These are phyloP conservation scores for Tetranychus truncatus DNA, from an alignment of 2,888 invertebrate genomes.

Conservation along the genomic window DNA sequence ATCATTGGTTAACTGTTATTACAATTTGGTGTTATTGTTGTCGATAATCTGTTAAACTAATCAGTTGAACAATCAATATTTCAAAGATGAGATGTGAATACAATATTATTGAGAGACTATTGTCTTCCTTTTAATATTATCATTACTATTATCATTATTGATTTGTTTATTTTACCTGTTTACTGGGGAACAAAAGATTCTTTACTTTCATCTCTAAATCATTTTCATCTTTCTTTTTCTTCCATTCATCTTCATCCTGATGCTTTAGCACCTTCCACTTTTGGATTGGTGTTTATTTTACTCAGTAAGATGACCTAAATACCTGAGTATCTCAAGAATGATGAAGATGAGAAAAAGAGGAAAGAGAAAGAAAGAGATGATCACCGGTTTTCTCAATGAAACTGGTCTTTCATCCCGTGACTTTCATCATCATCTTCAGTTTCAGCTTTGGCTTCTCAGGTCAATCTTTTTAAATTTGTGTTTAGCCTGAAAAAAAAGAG, in stretches of 20 bases:
- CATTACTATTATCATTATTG: too few relatives aligned
- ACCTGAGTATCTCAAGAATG: neutral
- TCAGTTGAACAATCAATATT: too few relatives aligned
- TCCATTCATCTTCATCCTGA: neutral
- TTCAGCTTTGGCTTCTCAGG: neutral
- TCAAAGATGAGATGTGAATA: too few relatives aligned
- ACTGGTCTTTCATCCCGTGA: neutral
- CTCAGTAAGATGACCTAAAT: neutral
- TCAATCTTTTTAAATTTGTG: neutral
- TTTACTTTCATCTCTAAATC: neutral
- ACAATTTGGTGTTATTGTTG: too few relatives aligned
- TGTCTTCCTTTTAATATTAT: too few relatives aligned
- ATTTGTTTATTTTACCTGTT: neutral
- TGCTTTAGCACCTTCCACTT: neutral
- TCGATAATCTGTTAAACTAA: too few relatives aligned
- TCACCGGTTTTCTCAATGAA: neutral
- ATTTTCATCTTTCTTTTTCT: neutral
- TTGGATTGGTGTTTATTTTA: neutral
- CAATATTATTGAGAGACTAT: too few relatives aligned
- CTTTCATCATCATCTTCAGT: neutral
- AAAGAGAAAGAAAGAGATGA: neutral
- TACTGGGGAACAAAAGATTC: neutral
- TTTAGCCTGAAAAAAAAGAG: neutral
- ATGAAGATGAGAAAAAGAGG: slow-evolving; percentile 2
- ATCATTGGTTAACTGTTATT: too few relatives aligned